Percentiles rank a stretch among this genome's conserved stretches.
Conservation (phyloP, 2,113 vertebrate species). For the Chionodraco myersi region DNA sequence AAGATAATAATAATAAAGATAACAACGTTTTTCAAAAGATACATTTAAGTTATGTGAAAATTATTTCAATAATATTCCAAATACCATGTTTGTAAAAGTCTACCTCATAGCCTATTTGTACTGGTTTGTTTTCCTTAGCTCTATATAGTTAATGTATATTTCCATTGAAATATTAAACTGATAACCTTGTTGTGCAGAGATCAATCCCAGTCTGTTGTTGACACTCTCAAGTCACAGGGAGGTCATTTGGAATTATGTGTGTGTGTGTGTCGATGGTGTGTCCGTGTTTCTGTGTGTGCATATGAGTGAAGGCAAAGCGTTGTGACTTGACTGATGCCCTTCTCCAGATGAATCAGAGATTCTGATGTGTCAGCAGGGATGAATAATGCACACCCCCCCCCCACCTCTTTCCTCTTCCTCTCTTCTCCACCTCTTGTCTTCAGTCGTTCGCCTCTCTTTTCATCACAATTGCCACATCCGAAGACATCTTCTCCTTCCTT, state of each 20-base stretch:
- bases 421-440: constrained; percentile 76
- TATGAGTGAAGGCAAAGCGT: constrained; percentile 69
- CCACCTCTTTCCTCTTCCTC: constrained; percentile 53
- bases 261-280: constrained; percentile 17
- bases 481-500: constrained; percentile 65
- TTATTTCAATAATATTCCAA: no score
- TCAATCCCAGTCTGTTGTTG: constrained; percentile 9
- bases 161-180: background rate
- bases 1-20: background rate
- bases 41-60: no score
- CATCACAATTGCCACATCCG: constrained; percentile 76
- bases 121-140: no score
- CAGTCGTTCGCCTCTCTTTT: constrained; percentile 69
- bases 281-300: constrained; percentile 35
- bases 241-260: constrained; percentile 34
- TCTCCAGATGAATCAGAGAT: constrained; percentile 81
- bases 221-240: constrained; percentile 19
- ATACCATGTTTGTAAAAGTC: no score
- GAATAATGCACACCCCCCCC: constrained; percentile 79
- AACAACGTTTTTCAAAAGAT: no score
- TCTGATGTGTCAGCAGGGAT: constrained; percentile 83
- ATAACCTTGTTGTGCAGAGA: constrained; percentile 10
- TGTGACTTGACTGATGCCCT: constrained; percentile 81
- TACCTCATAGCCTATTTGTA: no score
- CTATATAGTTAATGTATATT: background rate